Evolutionary conservation across 2,113 vertebrate species (phyloP).

Genomic region (Tetrax tetrax): DNA sequence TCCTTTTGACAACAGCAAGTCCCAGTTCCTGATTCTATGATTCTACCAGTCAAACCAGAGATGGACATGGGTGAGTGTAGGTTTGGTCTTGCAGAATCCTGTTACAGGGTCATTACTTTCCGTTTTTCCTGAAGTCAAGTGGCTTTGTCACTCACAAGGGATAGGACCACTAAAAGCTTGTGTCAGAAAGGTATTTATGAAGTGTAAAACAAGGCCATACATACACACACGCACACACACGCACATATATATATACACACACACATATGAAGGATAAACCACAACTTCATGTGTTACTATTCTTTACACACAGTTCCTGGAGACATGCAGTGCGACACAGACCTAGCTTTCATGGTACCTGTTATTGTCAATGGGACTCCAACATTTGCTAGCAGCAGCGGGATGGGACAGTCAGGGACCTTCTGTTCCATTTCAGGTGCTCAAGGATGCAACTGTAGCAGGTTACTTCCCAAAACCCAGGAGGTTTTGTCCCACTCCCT

Average conservation of each 20-base stretch:
- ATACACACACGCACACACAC: fast-evolving
- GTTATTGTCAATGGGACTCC: neutral
- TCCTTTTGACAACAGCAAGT: too few species aligned
- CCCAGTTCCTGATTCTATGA: too few species aligned
- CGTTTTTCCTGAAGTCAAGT: neutral
- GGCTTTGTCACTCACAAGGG: neutral
- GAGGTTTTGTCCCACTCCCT: neutral
- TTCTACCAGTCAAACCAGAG: neutral
- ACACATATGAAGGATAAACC: neutral
- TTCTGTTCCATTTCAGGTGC: neutral
- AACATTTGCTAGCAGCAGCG: neutral
- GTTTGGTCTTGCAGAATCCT: neutral
- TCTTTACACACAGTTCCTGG: neutral
- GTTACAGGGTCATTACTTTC: neutral
- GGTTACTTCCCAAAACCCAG: neutral
- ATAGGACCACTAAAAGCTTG: neutral
- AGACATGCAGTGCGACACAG: neutral
- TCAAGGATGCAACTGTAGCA: neutral
- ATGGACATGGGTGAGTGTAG: neutral
- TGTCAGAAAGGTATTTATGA: neutral
- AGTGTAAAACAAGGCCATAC: neutral
- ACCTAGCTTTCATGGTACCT: neutral
- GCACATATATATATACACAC: fast-evolving
- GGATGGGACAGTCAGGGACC: neutral
- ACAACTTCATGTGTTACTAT: neutral